Evolutionary conservation across 2,797 vertebrate species (phyloP).

Genomic region (Catamblyrhynchus diadema): DNA sequence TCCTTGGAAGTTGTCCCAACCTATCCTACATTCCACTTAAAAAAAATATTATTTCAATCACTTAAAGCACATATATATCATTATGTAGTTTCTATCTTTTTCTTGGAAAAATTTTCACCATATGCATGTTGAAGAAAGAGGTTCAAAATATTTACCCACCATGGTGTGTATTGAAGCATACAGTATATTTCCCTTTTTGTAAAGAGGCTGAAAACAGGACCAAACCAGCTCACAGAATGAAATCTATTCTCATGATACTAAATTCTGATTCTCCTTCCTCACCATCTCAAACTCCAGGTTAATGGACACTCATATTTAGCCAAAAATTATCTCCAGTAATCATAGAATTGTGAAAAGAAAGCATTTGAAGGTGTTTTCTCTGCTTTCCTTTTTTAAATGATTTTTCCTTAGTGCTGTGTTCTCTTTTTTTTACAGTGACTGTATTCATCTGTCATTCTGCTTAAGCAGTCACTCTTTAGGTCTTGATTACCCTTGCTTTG

Average conservation of each 20-base stretch:
- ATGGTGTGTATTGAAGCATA: background rate
- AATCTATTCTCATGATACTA: background rate
- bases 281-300: background rate
- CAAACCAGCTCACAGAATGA: background rate
- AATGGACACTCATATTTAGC: background rate
- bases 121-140: background rate
- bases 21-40: background rate
- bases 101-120: background rate
- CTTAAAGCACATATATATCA: background rate
- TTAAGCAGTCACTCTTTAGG: constrained; percentile 43
- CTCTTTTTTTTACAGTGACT: background rate
- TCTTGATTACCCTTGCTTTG: constrained; percentile 59
- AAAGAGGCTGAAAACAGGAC: background rate
- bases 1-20: background rate
- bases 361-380: background rate
- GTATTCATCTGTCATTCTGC: constrained; percentile 41
- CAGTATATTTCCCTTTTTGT: background rate
- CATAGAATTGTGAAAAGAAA: background rate
- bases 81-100: background rate
- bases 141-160: background rate
- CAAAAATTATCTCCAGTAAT: background rate
- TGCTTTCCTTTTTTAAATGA: background rate
- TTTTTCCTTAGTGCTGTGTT: background rate
- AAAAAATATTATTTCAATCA: background rate
- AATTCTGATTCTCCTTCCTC: background rate